phyloP scores from a whole-genome alignment of 1,140 invertebrate genomes.

The Wiebesia pumilae region DNA sequence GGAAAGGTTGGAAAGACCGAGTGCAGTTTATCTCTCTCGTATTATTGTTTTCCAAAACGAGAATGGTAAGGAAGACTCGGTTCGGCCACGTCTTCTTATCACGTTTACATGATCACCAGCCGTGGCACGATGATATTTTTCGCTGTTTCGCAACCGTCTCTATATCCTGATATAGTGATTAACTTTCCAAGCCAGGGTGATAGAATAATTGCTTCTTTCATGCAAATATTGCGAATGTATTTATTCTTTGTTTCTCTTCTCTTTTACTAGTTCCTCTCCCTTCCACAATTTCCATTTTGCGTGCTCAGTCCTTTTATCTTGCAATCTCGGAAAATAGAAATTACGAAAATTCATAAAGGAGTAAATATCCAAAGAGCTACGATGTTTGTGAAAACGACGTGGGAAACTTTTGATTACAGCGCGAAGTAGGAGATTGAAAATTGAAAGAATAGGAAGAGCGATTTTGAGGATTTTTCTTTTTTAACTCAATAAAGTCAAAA shows the following conservation, averaged over 20 bases:
- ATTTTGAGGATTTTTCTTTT: not conserved
- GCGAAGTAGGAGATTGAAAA: not conserved
- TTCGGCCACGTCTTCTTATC: not conserved
- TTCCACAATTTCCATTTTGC: no score
- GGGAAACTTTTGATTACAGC: not conserved
- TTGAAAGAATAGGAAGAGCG: not conserved
- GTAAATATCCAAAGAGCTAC: no score
- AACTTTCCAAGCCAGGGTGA: no score
- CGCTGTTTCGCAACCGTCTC: no score
- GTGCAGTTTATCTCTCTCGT: not conserved
- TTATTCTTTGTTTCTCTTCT: no score
- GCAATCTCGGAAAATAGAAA: no score
- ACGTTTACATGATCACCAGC: not conserved
- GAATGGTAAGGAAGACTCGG: slow-evolving; percentile 1
- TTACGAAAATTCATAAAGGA: no score
- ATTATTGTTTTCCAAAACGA: slow-evolving; percentile 34
- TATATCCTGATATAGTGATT: no score
- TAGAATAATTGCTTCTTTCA: no score
- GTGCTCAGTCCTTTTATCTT: no score
- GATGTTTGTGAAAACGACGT: not conserved
- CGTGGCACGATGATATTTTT: not conserved
- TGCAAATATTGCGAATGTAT: no score
- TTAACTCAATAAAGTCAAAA: not conserved
- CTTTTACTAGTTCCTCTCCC: no score
- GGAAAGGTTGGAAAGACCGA: not conserved